These are phyloP conservation scores for Scomber colias DNA, from an alignment of 2,113 vertebrate species.

Conservation along the genomic window DNA sequence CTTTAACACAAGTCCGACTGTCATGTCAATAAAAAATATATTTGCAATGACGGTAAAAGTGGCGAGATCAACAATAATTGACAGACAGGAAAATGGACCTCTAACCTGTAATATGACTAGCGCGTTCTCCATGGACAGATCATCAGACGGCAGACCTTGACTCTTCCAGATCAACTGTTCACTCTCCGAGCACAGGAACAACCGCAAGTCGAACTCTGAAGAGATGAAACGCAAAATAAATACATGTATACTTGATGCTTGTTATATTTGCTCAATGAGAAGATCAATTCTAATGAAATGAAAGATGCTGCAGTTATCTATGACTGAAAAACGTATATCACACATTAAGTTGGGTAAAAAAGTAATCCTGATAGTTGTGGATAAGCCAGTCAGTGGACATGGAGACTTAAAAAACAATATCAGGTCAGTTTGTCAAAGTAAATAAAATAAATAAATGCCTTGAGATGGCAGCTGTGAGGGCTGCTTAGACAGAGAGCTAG, in stretches of 20 bases:
- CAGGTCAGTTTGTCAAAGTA: not conserved
- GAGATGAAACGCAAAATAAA: slow-evolving; percentile 41
- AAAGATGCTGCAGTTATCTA: not conserved
- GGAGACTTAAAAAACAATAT: not conserved
- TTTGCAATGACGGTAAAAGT: not conserved
- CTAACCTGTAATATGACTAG: slow-evolving; percentile 97
- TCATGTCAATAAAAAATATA: not conserved
- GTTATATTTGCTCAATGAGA: not conserved
- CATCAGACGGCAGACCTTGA: slow-evolving; percentile 97
- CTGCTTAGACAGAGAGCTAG: not conserved
- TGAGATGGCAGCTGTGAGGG: not conserved
- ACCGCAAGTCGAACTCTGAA: slow-evolving; percentile 92
- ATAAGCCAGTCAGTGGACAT: not conserved
- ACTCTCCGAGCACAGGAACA: slow-evolving; percentile 96
- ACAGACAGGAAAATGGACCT: not conserved
- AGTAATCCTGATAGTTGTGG: not conserved
- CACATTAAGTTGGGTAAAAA: not conserved
- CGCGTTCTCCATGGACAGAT: slow-evolving; percentile 97
- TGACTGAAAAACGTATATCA: not conserved
- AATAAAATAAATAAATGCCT: no score
- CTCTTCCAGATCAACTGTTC: slow-evolving; percentile 98
- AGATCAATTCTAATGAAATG: not conserved
- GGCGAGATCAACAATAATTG: not conserved
- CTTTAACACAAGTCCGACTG: not conserved
- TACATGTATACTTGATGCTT: not conserved